Conservation (phyloP, 1,140 invertebrate species). For the Drosophila sucinea region DNA sequence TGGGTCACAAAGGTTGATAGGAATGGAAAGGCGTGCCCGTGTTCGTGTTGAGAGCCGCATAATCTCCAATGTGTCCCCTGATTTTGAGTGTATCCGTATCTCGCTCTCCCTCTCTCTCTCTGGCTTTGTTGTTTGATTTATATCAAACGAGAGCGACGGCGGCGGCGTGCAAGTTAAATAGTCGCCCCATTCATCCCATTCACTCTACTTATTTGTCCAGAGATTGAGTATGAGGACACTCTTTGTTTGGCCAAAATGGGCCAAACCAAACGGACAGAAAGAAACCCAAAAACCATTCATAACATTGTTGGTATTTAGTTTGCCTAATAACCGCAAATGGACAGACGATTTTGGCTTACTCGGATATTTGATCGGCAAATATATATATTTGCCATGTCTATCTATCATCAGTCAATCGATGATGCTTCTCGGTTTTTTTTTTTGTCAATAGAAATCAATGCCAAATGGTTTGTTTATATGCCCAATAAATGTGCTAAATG, state of each 20-base stretch:
- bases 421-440: slow-evolving; percentile 13
- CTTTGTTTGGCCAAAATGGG: slow-evolving; percentile 20
- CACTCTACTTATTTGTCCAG: slow-evolving; percentile 24
- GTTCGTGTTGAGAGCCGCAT: slow-evolving; percentile 58
- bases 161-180: slow-evolving; percentile 39
- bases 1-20: slow-evolving; percentile 35
- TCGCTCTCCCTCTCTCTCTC: slow-evolving; percentile 43
- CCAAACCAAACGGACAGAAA: slow-evolving; percentile 27
- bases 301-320: slow-evolving; percentile 20
- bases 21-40: slow-evolving; percentile 34
- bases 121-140: slow-evolving; percentile 73
- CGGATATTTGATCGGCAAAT: slow-evolving; percentile 25
- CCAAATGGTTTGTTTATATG: slow-evolving; percentile 53
- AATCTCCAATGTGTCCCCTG: slow-evolving; percentile 64
- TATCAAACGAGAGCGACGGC: slow-evolving; percentile 49
- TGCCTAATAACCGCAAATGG: slow-evolving; percentile 44
- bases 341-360: slow-evolving; percentile 10
- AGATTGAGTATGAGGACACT: slow-evolving; percentile 30
- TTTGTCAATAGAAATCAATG: slow-evolving; percentile 59
- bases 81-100: slow-evolving; percentile 41
- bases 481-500: slow-evolving; percentile 31
- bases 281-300: slow-evolving; percentile 16
- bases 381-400: slow-evolving; percentile 27
- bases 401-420: slow-evolving; percentile 51
- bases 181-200: slow-evolving; percentile 28